These are phyloP conservation scores for Poecilobothrus nobilitatus DNA, from an alignment of 2,888 invertebrate genomes.

Conservation along the genomic window DNA sequence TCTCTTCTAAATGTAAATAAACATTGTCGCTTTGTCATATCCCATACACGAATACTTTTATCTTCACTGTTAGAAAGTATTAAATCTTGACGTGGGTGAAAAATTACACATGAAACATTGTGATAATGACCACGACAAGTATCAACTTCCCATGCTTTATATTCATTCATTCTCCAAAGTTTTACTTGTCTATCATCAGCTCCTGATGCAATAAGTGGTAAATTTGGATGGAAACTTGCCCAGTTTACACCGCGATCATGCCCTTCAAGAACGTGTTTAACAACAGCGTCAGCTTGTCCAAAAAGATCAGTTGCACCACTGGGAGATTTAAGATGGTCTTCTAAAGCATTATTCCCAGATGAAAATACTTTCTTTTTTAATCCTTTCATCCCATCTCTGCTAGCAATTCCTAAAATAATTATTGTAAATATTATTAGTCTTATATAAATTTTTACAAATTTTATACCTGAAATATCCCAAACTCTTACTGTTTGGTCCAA, in stretches of 20 bases:
- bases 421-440: too few species aligned
- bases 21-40: conserved; percentile 90
- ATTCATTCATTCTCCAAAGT: conserved; percentile 97
- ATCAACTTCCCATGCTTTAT: conserved; percentile 99
- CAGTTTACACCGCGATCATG: conserved; percentile 98
- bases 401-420: conserved; percentile 19
- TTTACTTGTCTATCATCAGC: conserved; percentile 98
- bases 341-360: conserved; percentile 41
- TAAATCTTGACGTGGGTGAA: conserved; percentile 94
- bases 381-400: conserved; percentile 30
- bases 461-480: conserved; percentile 88
- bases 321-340: conserved; percentile 78
- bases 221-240: conserved; percentile 91
- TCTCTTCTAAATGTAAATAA: conserved; percentile 89
- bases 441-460: neutral
- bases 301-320: conserved; percentile 87
- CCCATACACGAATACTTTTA: conserved; percentile 97
- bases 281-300: conserved; percentile 87
- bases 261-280: conserved; percentile 83
- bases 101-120: conserved; percentile 95
- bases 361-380: conserved; percentile 24
- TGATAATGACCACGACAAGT: conserved; percentile 99
- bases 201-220: conserved; percentile 92
- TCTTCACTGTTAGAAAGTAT: conserved; percentile 97
- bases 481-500: conserved; percentile 96